Evolutionary conservation across 2,888 invertebrate genomes (phyloP).

Genomic region (Parasteatoda lunata): DNA sequence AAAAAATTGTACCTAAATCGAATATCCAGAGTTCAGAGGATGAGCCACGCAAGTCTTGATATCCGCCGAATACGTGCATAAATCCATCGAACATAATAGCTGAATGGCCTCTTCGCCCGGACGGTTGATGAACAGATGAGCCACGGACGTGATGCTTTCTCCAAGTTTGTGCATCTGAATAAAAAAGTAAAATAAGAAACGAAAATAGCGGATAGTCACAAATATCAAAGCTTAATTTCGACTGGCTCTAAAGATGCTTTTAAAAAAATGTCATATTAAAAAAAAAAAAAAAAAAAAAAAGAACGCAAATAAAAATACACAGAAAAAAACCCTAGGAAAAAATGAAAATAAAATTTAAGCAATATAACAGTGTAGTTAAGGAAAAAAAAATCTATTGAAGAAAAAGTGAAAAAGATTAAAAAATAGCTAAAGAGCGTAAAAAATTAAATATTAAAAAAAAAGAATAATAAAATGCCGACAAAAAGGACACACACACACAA

Average conservation of each 20-base stretch:
- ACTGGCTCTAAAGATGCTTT: not conserved
- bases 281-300: not conserved
- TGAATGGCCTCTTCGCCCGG: slow-evolving; percentile 87
- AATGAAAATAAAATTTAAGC: no score
- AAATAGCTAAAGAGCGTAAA: no score
- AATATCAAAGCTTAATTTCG: not conserved
- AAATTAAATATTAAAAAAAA: no score
- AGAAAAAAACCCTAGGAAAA: no score
- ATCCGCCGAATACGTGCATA: slow-evolving; percentile 91
- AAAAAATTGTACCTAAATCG: slow-evolving; percentile 82
- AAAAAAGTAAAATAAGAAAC: not conserved
- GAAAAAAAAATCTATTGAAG: no score
- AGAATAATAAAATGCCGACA: no score
- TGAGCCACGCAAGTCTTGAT: slow-evolving; percentile 88
- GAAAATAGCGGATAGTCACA: not conserved
- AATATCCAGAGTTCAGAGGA: slow-evolving; percentile 90
- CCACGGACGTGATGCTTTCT: slow-evolving; percentile 67
- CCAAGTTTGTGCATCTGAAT: slow-evolving; percentile 70
- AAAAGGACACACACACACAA: no score
- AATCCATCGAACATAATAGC: slow-evolving; percentile 85
- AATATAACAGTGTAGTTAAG: no score
- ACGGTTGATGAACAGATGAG: slow-evolving; percentile 76
- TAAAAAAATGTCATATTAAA: not conserved
- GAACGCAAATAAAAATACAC: not conserved
- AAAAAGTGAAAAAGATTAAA: no score